Evolutionary conservation across 2,888 invertebrate species (phyloP).

Genomic region (Agriopis leucophaearia): DNA sequence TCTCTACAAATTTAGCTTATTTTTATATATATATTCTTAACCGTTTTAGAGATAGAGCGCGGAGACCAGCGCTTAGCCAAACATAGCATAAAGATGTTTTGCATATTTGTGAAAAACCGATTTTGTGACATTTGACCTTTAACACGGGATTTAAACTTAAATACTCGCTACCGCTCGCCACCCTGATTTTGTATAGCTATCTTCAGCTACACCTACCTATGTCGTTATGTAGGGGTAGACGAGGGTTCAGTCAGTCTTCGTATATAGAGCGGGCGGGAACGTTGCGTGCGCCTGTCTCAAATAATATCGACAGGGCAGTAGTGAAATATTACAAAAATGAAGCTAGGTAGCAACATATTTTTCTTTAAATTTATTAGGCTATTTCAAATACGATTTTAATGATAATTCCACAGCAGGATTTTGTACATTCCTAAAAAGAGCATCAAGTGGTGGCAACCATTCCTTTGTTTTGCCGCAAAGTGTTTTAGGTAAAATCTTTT

Average conservation of each 20-base stretch:
- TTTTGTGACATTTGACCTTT: too few relatives aligned
- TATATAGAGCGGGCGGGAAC: conserved; percentile 41
- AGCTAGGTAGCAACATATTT: conserved; percentile 16
- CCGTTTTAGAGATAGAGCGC: too few relatives aligned
- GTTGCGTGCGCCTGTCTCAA: conserved; percentile 19
- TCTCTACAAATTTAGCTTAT: too few relatives aligned
- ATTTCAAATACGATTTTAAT: not conserved
- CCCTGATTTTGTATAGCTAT: not conserved
- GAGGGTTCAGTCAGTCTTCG: conserved; percentile 29
- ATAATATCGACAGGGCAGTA: conserved; percentile 10
- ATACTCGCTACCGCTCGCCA: not conserved
- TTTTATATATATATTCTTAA: too few relatives aligned
- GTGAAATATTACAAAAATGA: conserved; percentile 13
- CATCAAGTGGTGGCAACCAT: not conserved
- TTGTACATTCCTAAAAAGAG: not conserved
- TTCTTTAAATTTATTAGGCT: not conserved
- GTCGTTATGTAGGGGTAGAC: conserved; percentile 2
- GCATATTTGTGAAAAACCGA: too few relatives aligned
- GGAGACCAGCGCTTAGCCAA: too few relatives aligned
- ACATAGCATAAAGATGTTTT: too few relatives aligned
- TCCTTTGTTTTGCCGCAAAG: conserved; percentile 33
- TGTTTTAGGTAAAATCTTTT: conserved; percentile 3
- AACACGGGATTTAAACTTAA: not conserved
- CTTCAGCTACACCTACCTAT: not conserved
- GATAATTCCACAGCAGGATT: not conserved